Evolutionary conservation across 2,888 invertebrate species (phyloP), one percentile per base, ranked within the genome.

Genomic region (Rapana venosa): DNA sequence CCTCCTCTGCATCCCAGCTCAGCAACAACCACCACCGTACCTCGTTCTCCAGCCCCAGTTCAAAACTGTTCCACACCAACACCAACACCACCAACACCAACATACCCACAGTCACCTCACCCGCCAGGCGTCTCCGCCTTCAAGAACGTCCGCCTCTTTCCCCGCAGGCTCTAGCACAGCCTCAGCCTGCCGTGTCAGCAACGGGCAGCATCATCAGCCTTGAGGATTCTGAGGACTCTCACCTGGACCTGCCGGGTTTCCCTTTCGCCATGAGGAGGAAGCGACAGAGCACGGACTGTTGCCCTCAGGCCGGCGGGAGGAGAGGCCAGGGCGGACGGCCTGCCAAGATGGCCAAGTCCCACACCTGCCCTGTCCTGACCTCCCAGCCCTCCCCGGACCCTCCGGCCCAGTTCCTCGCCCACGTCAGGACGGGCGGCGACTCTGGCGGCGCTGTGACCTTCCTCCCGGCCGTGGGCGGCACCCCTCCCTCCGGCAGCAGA

Each of bases 201-300:
- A 77, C 13, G 30, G 66, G 47, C 8, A 47, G 4, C 47, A 8
- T 47, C 47, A 2, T 1, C 66, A 66, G 66, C 26, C 66, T 26
- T 2, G 74, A 26, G 13, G n/a, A n/a, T 2, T n/a, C 74, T 77
- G 47, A 81, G 22, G 81, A 81, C 22, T 5, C 81, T 36, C 1
- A 26, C 6, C 84, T 58, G 58, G 84, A 84, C 26, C 84, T 84
- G 36, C 84, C 84, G 0, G 84, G 84, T 0, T 84, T 58, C 26
- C 84, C 84, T 30, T 84, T 84, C 84, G 6, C 56, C 84, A 84
- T 58, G 36, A 56, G 84, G 15, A 83, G 81, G 22, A 84, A 84
- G 84, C 84, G 84, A n/a, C 17, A 47, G 81, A 84, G 84, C 30
- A 58, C 35, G 56, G 84, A 84, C 58, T 30, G 84, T 30, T 15